phyloP scores from a whole-genome alignment of 2,888 invertebrate genomes.

The Clivina fossor region DNA sequence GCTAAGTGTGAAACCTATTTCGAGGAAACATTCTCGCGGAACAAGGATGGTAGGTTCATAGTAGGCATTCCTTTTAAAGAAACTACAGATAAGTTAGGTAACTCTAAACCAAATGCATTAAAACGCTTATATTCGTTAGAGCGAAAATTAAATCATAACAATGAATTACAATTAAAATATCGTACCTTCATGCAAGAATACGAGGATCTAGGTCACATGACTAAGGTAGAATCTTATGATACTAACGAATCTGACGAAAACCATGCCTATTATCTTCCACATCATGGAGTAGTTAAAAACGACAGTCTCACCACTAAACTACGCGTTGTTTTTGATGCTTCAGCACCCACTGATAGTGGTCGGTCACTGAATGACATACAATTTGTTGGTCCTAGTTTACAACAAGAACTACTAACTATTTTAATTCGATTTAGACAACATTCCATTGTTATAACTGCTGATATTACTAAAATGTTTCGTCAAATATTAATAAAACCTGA shows the following conservation, averaged over 20 bases:
- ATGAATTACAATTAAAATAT: too few relatives aligned
- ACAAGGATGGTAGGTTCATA: constrained; percentile 17
- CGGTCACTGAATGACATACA: constrained; percentile 9
- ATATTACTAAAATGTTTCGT: constrained; percentile 42
- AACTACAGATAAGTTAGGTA: too few relatives aligned
- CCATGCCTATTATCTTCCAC: constrained; percentile 16
- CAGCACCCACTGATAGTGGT: too few relatives aligned
- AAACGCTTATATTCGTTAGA: too few relatives aligned
- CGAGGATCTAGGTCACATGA: too few relatives aligned
- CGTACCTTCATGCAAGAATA: too few relatives aligned
- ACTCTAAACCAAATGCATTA: too few relatives aligned
- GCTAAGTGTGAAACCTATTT: constrained; percentile 20
- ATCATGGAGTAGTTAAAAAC: constrained; percentile 8
- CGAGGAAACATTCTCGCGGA: constrained; percentile 7
- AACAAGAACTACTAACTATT: constrained; percentile 39
- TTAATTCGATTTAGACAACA: constrained; percentile 41
- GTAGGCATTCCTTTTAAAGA: too few relatives aligned
- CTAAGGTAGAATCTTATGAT: too few relatives aligned
- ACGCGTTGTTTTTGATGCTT: constrained; percentile 10
- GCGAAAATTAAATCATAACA: too few relatives aligned
- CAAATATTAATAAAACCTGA: constrained; percentile 39
- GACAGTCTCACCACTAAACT: neutral
- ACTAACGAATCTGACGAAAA: too few relatives aligned
- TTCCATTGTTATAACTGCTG: constrained; percentile 39
- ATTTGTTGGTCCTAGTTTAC: constrained; percentile 39